These are phyloP conservation scores for Pheosia tremula DNA, from an alignment of 2,888 invertebrate species.

Conservation along the genomic window DNA sequence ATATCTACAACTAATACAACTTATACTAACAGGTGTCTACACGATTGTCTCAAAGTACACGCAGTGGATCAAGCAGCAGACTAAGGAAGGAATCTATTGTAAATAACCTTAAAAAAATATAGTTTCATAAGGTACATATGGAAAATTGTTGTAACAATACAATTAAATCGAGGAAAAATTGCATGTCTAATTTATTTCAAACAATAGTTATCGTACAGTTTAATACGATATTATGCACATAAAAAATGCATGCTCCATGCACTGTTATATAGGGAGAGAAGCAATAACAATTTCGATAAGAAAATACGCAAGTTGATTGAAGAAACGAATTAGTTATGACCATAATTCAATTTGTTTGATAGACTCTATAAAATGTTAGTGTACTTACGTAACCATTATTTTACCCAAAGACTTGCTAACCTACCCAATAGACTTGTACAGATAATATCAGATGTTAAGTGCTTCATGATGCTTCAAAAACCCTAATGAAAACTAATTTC, in stretches of 20 bases:
- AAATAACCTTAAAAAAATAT: slow-evolving; percentile 43
- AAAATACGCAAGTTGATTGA: slow-evolving; percentile 34
- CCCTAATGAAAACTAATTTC: not conserved
- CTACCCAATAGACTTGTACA: not conserved
- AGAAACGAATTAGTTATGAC: slow-evolving; percentile 33
- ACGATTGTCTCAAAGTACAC: slow-evolving; percentile 82
- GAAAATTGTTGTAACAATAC: slow-evolving; percentile 10
- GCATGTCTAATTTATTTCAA: slow-evolving; percentile 17
- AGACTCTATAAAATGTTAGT: not conserved
- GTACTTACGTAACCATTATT: not conserved
- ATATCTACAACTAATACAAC: too few species aligned
- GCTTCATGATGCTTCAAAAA: not conserved
- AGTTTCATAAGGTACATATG: slow-evolving; percentile 28
- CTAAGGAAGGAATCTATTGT: slow-evolving; percentile 69
- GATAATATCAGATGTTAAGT: not conserved
- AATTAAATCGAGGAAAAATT: slow-evolving; percentile 18
- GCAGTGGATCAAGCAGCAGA: slow-evolving; percentile 79
- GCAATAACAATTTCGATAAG: slow-evolving; percentile 30
- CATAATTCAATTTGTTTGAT: slow-evolving; percentile 24
- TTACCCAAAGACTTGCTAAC: too few species aligned
- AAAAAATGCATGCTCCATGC: not conserved
- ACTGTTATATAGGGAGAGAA: not conserved
- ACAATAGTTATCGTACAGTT: slow-evolving; percentile 2
- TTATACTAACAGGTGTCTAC: slow-evolving; percentile 78
- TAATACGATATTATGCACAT: not conserved